Base-by-base conservation (phyloP, 2,888 invertebrate genomes). In the Scaptomyza caliginosa region DNA sequence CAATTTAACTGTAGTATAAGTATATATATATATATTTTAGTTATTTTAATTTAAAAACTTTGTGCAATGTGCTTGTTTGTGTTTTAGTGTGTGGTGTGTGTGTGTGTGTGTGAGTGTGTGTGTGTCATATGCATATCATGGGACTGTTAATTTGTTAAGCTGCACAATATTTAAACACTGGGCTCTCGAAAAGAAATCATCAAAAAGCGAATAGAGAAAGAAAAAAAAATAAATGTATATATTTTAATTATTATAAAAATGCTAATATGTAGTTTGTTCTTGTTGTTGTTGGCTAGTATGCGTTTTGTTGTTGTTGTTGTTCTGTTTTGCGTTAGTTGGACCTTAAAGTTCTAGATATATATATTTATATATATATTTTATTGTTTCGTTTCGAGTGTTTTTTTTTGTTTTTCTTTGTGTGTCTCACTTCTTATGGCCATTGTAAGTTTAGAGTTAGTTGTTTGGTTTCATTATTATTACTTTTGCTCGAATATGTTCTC, bases 261-360 rank as follows among this genome's bases (percentile, higher is more conserved):
- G 81, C 62, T 54, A 42, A 51, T 19, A 66, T 65, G 34, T 64
- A 56, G 50, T 74, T 67, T 63, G 11, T 39, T 70, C 19, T 36
- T 57, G 56, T 56, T 66, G 57, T 54, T 70, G 65, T 78, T 83
- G 87, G 87, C 87, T 86, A 83, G 82, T 83, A 83, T 86, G 73
- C 67, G 87, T 43, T 32, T 81, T 77, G 45, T 80, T 81, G 51
- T 71, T 65, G 62, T 77, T 73, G 46, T 69, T 51, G 57, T 68
- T 76, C 55, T 32, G 32, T 57, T 34, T 54, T 58, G 64, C 52
- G 77, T 77, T 76, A 77, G 78, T 78, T 62, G 51, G 65, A 62
- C 59, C 75, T 75, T 79, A 78, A 58, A 62, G 19, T 49, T 49
- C 68, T 67, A 73, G 46, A 56, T 67, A 69, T 36, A 45, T 39